phyloP scores from a whole-genome alignment of 2,797 vertebrate species.

The Gouania willdenowi region DNA sequence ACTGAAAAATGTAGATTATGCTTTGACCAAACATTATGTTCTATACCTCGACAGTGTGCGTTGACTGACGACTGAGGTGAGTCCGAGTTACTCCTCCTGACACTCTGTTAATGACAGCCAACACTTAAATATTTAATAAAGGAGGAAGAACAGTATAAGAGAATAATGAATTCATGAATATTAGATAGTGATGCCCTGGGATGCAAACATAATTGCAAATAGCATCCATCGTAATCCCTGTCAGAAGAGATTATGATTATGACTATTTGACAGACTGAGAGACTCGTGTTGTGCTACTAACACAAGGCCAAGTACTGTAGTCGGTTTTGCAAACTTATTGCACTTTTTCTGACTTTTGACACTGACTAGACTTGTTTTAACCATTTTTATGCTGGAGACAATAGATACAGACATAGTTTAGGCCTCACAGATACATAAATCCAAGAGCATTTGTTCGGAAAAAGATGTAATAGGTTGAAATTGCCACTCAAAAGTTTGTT shows the following conservation, averaged over 20 bases:
- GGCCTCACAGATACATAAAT: no score
- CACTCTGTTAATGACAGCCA: conserved; percentile 16
- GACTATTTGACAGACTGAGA: background rate
- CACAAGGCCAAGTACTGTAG: no score
- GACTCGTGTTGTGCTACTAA: no score
- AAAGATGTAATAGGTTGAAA: no score
- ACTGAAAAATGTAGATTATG: conserved; percentile 17
- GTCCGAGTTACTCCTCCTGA: conserved; percentile 17
- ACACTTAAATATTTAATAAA: conserved; percentile 39
- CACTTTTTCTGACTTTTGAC: no score
- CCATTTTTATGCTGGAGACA: no score
- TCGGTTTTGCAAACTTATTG: no score
- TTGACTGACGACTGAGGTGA: conserved; percentile 11
- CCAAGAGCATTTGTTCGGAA: no score
- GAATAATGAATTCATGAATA: conserved; percentile 7
- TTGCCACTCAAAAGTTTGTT: no score
- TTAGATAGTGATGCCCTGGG: conserved; percentile 3
- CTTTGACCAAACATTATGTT: conserved; percentile 1
- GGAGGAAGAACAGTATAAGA: background rate
- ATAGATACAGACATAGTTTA: no score
- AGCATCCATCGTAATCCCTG: background rate
- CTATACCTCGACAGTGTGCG: background rate
- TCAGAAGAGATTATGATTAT: background rate
- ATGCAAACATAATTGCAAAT: background rate
- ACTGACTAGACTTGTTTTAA: no score